These are phyloP conservation scores for Mycalesis mineus DNA, from an alignment of 2,888 invertebrate genomes.

Conservation along the genomic window DNA sequence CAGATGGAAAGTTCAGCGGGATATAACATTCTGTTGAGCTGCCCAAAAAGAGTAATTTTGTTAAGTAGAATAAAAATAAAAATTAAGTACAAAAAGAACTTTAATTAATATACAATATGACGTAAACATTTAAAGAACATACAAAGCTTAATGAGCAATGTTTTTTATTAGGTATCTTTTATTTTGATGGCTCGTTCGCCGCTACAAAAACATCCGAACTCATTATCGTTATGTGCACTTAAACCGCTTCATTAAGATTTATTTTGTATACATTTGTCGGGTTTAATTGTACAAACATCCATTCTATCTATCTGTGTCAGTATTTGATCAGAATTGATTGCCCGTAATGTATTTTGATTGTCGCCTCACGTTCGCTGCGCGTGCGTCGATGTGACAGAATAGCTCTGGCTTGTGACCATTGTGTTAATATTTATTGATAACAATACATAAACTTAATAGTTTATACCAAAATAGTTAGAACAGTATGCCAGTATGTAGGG, in stretches of 20 bases:
- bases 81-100: too few relatives aligned
- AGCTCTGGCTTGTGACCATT: constrained; percentile 4
- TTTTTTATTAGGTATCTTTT: background rate
- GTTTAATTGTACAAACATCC: constrained; percentile 12
- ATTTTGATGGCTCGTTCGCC: constrained; percentile 34
- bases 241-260: constrained; percentile 12
- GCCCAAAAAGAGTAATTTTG: too few relatives aligned
- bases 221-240: background rate
- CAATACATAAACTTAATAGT: background rate
- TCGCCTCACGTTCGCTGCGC: constrained; percentile 39
- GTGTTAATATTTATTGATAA: background rate
- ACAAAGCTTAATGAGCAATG: background rate
- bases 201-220: background rate
- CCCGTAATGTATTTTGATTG: constrained; percentile 41
- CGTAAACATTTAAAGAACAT: background rate
- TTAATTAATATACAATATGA: too few relatives aligned
- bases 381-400: constrained; percentile 36
- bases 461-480: background rate
- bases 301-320: constrained; percentile 21
- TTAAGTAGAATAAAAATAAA: too few relatives aligned
- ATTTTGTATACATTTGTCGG: constrained; percentile 8
- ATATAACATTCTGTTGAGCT: too few relatives aligned
- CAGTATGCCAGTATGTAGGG: too few relatives aligned
- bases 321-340: constrained; percentile 28
- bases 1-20: too few relatives aligned